A percentile compares a stretch with the other conserved stretches of the same genome.
phyloP scores from a whole-genome alignment of 1,140 invertebrate species.

The Proales similis region DNA sequence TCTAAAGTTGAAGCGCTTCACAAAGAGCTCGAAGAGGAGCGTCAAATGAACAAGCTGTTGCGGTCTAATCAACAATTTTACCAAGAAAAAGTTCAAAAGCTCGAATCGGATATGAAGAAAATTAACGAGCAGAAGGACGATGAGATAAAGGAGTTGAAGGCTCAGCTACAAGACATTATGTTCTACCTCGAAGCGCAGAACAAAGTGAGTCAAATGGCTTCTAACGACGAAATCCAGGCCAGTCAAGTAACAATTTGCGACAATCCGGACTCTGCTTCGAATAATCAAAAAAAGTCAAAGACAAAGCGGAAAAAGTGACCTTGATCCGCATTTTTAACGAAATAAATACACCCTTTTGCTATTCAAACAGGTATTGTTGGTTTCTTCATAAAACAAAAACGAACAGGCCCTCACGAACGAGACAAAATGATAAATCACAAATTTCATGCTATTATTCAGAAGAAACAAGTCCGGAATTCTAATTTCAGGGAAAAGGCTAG shows the following conservation, averaged over 20 bases:
- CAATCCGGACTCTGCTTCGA: too few relatives aligned
- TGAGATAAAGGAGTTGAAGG: conserved; percentile 73
- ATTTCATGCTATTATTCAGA: too few relatives aligned
- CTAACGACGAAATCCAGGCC: conserved; percentile 62
- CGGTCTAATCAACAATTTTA: conserved; percentile 69
- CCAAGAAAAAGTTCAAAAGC: conserved; percentile 62
- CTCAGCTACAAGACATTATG: conserved; percentile 89
- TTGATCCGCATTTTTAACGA: too few relatives aligned
- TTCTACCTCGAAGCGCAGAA: conserved; percentile 83
- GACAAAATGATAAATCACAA: too few relatives aligned
- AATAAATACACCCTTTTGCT: too few relatives aligned
- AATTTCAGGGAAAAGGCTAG: too few relatives aligned
- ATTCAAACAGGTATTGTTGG: too few relatives aligned
- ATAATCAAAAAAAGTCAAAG: too few relatives aligned
- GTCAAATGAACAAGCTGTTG: conserved; percentile 66
- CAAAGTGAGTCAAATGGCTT: conserved; percentile 47
- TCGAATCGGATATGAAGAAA: conserved; percentile 59
- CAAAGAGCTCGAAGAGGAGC: conserved; percentile 68
- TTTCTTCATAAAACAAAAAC: too few relatives aligned
- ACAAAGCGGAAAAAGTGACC: too few relatives aligned
- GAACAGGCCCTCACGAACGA: too few relatives aligned
- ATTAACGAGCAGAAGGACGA: conserved; percentile 41
- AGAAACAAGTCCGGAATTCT: too few relatives aligned
- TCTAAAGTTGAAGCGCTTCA: conserved; percentile 49
- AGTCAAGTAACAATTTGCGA: conserved; percentile 61